Evolutionary conservation across 2,888 invertebrate genomes (phyloP).

Genomic region (Drosophila nr. fundita): DNA sequence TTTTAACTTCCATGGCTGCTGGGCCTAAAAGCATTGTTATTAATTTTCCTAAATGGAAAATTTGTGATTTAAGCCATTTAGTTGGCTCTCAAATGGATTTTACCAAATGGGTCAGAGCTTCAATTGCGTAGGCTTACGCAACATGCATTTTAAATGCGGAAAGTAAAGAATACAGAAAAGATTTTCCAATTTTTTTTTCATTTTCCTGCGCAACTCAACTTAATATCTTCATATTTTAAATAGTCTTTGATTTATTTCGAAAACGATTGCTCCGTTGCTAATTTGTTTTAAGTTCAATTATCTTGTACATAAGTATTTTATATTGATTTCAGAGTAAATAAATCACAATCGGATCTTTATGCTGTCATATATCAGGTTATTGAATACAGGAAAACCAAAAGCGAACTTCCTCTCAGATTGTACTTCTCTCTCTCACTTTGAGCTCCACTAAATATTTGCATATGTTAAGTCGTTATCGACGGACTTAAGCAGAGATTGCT

Average conservation of each 20-base stretch:
- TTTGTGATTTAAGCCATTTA: conserved; percentile 25
- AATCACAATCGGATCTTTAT: conserved; percentile 9
- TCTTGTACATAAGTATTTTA: neutral
- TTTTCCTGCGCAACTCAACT: too few species aligned
- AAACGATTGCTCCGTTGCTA: too few species aligned
- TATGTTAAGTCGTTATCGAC: too few species aligned
- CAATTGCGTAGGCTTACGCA: neutral
- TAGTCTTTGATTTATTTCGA: neutral
- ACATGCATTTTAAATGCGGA: neutral
- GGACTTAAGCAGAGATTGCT: neutral
- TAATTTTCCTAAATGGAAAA: conserved; percentile 59
- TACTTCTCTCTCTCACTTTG: neutral
- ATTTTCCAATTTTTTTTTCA: too few species aligned
- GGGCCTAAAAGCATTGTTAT: conserved; percentile 45
- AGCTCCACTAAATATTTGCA: neutral
- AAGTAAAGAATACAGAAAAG: neutral
- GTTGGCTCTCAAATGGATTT: neutral
- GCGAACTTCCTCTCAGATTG: conserved; percentile 4
- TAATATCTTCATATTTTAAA: too few species aligned
- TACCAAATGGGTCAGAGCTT: neutral
- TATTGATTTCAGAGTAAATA: conserved; percentile 9
- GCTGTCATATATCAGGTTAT: conserved; percentile 26
- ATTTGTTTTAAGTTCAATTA: neutral
- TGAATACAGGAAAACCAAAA: conserved; percentile 8
- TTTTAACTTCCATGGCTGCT: conserved; percentile 19